Evolutionary conservation across 1,140 invertebrate species (phyloP), one percentile per base, ranked within the genome.

Genomic region (Mylabris phalerata): DNA sequence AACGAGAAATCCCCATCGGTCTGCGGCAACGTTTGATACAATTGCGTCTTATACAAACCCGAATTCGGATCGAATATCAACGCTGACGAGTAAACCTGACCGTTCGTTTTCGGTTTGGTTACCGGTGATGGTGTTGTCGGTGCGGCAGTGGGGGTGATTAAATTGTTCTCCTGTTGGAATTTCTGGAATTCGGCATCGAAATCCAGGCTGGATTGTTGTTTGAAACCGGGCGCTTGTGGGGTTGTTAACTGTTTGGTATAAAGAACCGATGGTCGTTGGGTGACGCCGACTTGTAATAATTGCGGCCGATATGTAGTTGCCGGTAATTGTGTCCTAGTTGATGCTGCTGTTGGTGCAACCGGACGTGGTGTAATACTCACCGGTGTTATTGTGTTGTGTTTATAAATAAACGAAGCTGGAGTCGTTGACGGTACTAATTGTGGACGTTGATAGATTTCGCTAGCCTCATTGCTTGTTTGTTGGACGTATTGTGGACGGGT

Each of bases 11-110:
- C 84, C 57, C 86, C 86, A 56, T 82, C 79, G 24, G 81, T 83
- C 70, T 89, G 86, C 10, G 88, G 88, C 47, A 90, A 73, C 32
- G 80, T 80, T 73, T 90, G 89, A 76, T 84, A 89, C 26, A 89
- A 75, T 59, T 89, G 84, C 9, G 87, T 88, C 67, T 89, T 87
- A 78, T 90, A 90, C 68, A 87, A 84, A 56, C 88, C 88, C 61
- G 82, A 84, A n/a, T 79, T 69, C 41, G 87, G 88, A 74, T 91
- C 87, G 73, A 82, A 90, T 0, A 90, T 80, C 5, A 90, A 74
- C 66, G 90, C 86, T 13, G 88, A 87, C 48, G 85, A 84, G 72
- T 90, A 90, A 59, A 89, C 77, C 42, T 57, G 73, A 10, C 67
- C 69, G 42, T 67, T 48, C 47, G 77, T 63, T 63, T 72, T 71